Evolutionary conservation across 2,113 vertebrate genomes (phyloP).

Genomic region (Pavo muticus): DNA sequence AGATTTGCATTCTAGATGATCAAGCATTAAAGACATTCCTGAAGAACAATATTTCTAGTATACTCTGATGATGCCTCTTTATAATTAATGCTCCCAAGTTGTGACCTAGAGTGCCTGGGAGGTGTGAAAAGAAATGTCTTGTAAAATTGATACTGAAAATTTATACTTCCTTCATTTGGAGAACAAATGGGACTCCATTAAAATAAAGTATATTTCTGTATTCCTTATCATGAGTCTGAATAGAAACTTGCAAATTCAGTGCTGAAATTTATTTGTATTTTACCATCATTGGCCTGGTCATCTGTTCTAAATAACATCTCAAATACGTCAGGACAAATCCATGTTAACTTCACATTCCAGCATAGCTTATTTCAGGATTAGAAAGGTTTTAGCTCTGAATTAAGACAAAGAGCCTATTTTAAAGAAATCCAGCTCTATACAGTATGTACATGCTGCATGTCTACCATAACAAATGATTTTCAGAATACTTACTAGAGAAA

Average conservation of each 20-base stretch:
- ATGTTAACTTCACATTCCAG: background rate
- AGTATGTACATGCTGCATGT: background rate
- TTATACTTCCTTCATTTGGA: background rate
- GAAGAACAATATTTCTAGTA: background rate
- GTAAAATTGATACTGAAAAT: background rate
- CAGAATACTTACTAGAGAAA: background rate
- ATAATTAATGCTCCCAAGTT: background rate
- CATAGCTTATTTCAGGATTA: background rate
- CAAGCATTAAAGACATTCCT: background rate
- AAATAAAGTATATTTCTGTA: background rate
- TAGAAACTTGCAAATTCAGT: slow-evolving; percentile 28
- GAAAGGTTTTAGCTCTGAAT: background rate
- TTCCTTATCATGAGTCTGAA: background rate
- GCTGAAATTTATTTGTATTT: slow-evolving; percentile 8
- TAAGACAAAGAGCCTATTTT: background rate
- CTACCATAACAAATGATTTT: background rate
- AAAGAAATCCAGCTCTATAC: background rate
- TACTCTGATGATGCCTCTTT: background rate
- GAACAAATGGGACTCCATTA: background rate
- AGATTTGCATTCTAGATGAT: slow-evolving; percentile 6
- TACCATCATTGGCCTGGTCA: background rate
- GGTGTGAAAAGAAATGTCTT: background rate
- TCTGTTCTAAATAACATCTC: slow-evolving; percentile 1
- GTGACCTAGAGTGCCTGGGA: background rate
- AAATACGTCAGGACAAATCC: background rate